These are phyloP conservation scores for Drosophila subsilvestris DNA, from an alignment of 2,888 invertebrate genomes.

Conservation along the genomic window DNA sequence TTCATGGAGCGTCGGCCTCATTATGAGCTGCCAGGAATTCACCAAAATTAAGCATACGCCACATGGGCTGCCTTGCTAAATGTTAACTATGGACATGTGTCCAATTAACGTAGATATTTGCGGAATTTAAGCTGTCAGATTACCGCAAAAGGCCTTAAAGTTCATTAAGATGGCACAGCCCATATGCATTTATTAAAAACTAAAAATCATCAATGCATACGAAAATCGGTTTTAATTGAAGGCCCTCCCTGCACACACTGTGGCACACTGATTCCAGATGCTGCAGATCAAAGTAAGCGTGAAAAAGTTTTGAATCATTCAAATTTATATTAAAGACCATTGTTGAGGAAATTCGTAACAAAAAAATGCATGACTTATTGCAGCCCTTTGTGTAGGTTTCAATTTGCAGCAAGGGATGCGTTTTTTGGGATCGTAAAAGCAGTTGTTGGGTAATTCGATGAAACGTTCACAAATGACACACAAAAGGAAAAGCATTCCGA, in stretches of 20 bases:
- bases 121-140: neutral
- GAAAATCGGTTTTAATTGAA: slow-evolving; percentile 54
- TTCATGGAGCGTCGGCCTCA: slow-evolving; percentile 31
- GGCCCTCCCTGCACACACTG: slow-evolving; percentile 25
- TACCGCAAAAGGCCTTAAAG: neutral
- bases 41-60: slow-evolving; percentile 48
- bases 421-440: neutral
- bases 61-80: slow-evolving; percentile 12
- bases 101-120: slow-evolving; percentile 15
- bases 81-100: slow-evolving; percentile 1
- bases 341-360: neutral
- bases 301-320: too few species aligned
- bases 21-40: slow-evolving; percentile 46
- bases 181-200: slow-evolving; percentile 42
- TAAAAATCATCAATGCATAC: slow-evolving; percentile 46
- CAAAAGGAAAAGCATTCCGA: neutral
- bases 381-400: neutral
- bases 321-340: too few species aligned
- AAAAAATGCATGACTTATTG: neutral
- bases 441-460: too few species aligned
- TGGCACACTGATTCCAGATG: neutral
- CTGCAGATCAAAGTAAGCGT: too few species aligned
- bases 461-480: neutral
- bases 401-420: neutral
- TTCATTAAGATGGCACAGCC: neutral